Conservation (phyloP, 2,888 invertebrate genomes). For the Auanema sp. region DNA sequence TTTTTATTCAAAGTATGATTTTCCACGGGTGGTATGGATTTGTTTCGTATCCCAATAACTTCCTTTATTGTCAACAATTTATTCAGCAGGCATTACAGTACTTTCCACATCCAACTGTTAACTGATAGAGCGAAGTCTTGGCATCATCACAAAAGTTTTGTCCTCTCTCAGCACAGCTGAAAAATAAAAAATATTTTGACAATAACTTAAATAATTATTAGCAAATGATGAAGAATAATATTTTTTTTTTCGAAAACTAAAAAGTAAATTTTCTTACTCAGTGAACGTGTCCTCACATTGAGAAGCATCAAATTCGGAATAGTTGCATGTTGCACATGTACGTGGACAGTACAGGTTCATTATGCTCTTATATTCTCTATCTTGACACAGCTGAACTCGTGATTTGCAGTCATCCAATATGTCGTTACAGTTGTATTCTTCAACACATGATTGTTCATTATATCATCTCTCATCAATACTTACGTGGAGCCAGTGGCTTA, state of each 20-base stretch:
- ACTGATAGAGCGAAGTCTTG: constrained; percentile 31
- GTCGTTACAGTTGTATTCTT: constrained; percentile 36
- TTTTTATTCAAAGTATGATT: too few relatives aligned
- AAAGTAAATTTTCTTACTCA: too few relatives aligned
- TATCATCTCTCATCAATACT: background rate
- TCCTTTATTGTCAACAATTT: too few relatives aligned
- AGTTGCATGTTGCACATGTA: constrained; percentile 27
- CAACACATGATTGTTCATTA: background rate
- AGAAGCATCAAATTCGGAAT: constrained; percentile 21
- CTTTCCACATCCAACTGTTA: constrained; percentile 33
- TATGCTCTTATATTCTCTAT: constrained; percentile 29
- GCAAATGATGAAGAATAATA: background rate
- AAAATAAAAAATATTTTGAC: constrained; percentile 9
- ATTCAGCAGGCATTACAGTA: constrained; percentile 12
- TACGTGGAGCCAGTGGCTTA: constrained; percentile 26
- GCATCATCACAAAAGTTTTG: constrained; percentile 25
- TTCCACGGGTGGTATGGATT: too few relatives aligned
- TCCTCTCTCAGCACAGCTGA: constrained; percentile 31
- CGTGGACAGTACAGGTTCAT: constrained; percentile 40
- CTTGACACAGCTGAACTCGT: constrained; percentile 27
- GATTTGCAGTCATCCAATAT: constrained; percentile 32
- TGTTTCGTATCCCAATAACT: too few relatives aligned
- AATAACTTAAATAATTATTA: background rate
- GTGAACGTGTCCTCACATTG: constrained; percentile 29
- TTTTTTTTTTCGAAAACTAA: background rate